A percentile compares a stretch with the other conserved stretches of the same genome.
These are phyloP conservation scores for Ostrea denselamellosa DNA, from an alignment of 1,140 invertebrate genomes.

Conservation along the genomic window DNA sequence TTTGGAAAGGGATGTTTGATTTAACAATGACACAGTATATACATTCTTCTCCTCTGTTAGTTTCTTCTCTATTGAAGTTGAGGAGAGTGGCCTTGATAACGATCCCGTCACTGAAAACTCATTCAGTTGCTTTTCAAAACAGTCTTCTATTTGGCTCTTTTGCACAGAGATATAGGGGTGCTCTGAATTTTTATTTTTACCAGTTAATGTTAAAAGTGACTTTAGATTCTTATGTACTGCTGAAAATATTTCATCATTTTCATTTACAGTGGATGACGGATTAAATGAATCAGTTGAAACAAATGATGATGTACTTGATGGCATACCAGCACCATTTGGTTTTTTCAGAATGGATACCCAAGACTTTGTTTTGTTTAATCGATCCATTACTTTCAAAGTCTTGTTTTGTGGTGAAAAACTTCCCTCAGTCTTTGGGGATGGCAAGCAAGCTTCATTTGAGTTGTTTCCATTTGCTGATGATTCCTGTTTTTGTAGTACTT, in stretches of 20 bases:
- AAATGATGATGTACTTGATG: not conserved
- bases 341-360: not conserved
- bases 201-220: not conserved
- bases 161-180: not conserved
- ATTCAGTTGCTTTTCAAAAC: not conserved
- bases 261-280: not conserved
- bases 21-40: slow-evolving; percentile 1
- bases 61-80: not conserved
- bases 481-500: not conserved
- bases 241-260: not conserved
- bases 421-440: not conserved
- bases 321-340: not conserved
- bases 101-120: not conserved
- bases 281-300: not conserved
- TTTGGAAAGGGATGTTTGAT: not conserved
- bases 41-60: not conserved
- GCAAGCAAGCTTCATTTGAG: not conserved
- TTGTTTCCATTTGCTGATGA: not conserved
- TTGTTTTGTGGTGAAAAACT: not conserved
- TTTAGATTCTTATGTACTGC: not conserved
- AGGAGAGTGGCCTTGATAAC: not conserved
- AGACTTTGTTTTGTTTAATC: not conserved
- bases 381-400: not conserved
- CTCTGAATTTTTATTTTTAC: not conserved
- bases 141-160: not conserved